Percentiles rank a stretch among this genome's conserved stretches.
Evolutionary conservation across 1,140 invertebrate genomes (phyloP).

Genomic region (Drosophila novamexicana): DNA sequence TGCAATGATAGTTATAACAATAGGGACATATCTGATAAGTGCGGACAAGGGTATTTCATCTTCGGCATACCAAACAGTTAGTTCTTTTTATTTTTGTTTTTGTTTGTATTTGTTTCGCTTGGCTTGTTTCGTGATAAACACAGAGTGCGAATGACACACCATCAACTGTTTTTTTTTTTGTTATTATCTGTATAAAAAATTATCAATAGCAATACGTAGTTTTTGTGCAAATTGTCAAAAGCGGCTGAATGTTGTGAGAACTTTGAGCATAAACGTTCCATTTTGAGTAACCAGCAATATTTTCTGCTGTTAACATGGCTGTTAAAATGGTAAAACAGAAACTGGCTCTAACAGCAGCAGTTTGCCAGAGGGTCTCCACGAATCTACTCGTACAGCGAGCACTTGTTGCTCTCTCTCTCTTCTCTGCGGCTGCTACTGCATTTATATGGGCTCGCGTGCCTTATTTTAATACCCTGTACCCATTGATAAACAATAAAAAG

Average conservation of each 20-base stretch:
- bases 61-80: not conserved
- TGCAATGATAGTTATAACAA: too few species aligned
- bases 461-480: constrained; percentile 10
- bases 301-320: constrained; percentile 15
- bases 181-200: not conserved
- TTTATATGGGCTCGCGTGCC: constrained; percentile 23
- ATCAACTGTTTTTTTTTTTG: not conserved
- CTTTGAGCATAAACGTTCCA: constrained; percentile 9
- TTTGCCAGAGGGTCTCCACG: not conserved
- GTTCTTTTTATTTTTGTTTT: not conserved
- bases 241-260: not conserved
- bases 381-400: not conserved
- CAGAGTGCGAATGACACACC: constrained; percentile 3
- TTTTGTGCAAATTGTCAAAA: constrained; percentile 1
- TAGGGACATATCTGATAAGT: too few species aligned
- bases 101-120: not conserved
- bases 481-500: not conserved
- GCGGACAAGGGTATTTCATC: not conserved
- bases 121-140: not conserved
- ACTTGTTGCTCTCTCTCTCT: constrained; percentile 27
- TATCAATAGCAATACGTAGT: constrained; percentile 1
- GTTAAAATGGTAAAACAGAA: constrained; percentile 16
- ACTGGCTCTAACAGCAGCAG: not conserved
- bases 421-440: constrained; percentile 5
- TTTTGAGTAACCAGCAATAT: constrained; percentile 17